Conservation (phyloP, 2,888 invertebrate genomes). For the Nephrotoma flavescens region DNA sequence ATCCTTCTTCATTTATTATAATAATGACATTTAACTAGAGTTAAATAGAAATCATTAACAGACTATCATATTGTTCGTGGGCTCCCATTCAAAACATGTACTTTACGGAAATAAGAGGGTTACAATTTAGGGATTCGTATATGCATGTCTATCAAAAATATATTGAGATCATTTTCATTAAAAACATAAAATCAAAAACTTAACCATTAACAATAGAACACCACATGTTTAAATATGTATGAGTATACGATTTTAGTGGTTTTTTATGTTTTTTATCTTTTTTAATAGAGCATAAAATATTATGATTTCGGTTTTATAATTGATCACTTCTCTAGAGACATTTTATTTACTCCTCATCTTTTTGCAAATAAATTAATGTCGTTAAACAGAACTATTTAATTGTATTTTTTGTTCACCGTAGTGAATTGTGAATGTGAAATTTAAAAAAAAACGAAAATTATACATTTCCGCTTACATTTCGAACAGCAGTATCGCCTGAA, state of each 20-base stretch:
- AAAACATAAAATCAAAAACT: not conserved
- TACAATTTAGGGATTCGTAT: not conserved
- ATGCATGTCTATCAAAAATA: not conserved
- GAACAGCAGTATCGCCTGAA: not conserved
- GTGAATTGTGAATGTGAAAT: not conserved
- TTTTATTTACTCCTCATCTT: not conserved
- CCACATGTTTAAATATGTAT: not conserved
- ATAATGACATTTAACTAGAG: not conserved
- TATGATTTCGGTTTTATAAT: not conserved
- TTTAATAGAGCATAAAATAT: not conserved
- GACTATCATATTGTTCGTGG: not conserved
- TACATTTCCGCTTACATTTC: not conserved
- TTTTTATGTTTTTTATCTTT: not conserved
- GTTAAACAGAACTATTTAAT: not conserved
- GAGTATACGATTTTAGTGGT: not conserved
- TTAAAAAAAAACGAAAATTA: not conserved
- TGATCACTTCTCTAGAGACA: not conserved
- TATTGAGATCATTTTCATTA: not conserved
- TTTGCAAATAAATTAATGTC: not conserved
- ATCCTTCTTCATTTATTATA: not conserved
- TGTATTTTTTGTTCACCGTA: not conserved
- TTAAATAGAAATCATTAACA: not conserved
- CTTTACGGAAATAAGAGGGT: not conserved
- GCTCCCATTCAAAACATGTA: not conserved
- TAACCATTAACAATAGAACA: not conserved